Evolutionary conservation across 2,797 vertebrate genomes (phyloP).

Genomic region (Gadopsis bispinosus): DNA sequence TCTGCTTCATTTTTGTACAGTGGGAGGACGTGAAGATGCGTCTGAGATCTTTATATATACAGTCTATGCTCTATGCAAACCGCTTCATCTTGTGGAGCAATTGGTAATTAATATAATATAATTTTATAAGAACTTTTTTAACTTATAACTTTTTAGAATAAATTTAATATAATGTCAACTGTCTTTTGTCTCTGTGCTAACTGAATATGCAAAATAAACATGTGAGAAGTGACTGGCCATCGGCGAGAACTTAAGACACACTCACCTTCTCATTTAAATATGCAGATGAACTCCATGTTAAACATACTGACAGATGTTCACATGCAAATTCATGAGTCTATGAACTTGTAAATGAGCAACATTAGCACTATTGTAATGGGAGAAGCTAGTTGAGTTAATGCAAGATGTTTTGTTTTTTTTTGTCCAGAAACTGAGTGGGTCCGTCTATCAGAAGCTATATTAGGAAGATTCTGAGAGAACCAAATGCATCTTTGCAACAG

Average conservation of each 20-base stretch:
- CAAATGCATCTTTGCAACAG: constrained; percentile 36
- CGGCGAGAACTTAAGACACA: constrained; percentile 18
- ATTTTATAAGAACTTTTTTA: too few relatives aligned
- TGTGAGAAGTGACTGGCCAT: constrained; percentile 3
- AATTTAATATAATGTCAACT: background rate
- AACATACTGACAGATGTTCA: constrained; percentile 63
- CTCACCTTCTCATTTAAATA: constrained; percentile 57
- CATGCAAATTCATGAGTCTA: constrained; percentile 49
- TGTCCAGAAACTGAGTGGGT: background rate
- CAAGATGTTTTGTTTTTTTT: background rate
- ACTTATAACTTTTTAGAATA: too few relatives aligned
- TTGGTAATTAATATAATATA: too few relatives aligned
- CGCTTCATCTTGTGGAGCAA: too few relatives aligned
- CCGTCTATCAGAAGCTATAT: constrained; percentile 8
- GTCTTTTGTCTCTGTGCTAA: background rate
- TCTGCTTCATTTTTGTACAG: too few relatives aligned
- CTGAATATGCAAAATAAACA: constrained; percentile 15
- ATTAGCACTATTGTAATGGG: constrained; percentile 44
- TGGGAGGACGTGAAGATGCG: too few relatives aligned
- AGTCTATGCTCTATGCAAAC: too few relatives aligned
- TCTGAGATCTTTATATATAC: too few relatives aligned
- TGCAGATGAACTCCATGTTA: constrained; percentile 56
- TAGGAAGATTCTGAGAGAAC: constrained; percentile 8
- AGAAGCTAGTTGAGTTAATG: background rate
- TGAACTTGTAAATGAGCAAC: constrained; percentile 64